Evolutionary conservation across 2,797 vertebrate species (phyloP).

Genomic region (Choloepus didactylus): DNA sequence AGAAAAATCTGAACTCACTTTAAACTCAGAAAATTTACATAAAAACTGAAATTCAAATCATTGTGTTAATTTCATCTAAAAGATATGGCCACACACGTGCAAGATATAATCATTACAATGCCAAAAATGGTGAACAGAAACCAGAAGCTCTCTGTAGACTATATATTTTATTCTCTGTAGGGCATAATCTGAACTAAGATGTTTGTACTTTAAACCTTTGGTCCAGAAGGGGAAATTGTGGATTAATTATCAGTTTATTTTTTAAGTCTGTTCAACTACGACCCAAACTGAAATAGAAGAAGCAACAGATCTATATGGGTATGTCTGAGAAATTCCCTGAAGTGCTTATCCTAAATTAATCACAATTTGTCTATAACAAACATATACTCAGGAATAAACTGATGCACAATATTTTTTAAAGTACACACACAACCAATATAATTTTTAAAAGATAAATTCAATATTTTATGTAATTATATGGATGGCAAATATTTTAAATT

Average conservation of each 20-base stretch:
- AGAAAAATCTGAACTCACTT: background rate
- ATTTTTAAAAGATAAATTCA: conserved; percentile 61
- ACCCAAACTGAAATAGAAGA: conserved; percentile 52
- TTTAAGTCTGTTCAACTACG: conserved; percentile 45
- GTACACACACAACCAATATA: background rate
- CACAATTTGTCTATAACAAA: conserved; percentile 53
- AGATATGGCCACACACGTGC: background rate
- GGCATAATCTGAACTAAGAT: conserved; percentile 53
- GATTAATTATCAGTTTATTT: background rate
- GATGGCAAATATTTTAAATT: conserved; percentile 50
- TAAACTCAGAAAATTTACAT: conserved; percentile 14
- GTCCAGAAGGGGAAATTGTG: conserved; percentile 1
- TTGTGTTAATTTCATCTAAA: background rate
- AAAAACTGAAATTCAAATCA: conserved; percentile 47
- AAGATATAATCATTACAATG: background rate
- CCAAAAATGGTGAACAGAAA: conserved; percentile 22
- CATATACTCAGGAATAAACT: conserved; percentile 11
- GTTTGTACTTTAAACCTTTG: conserved; percentile 28
- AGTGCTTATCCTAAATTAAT: background rate
- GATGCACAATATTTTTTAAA: conserved; percentile 36
- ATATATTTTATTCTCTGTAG: conserved; percentile 44
- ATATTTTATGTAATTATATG: conserved; percentile 20
- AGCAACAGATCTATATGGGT: background rate
- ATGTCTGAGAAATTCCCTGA: conserved; percentile 50
- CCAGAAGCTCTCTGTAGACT: background rate